These are phyloP conservation scores for Ephydatia muelleri DNA, from an alignment of 37 sponge, comb jelly and placozoan genomes.

Conservation along the genomic window DNA sequence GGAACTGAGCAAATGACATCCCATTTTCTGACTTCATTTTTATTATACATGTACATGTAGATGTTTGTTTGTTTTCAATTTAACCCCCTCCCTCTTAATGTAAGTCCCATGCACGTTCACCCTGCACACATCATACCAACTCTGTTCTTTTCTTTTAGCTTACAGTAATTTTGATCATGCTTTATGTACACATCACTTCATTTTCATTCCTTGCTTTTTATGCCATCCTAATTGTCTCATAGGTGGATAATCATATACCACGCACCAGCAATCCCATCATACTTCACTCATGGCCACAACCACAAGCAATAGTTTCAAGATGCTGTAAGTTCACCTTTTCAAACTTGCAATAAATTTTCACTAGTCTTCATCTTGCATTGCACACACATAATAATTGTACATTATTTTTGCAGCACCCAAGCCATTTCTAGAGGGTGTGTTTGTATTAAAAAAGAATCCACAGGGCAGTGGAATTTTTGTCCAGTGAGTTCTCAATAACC, in stretches of 20 bases:
- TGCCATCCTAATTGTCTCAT: too few species aligned
- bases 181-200: neutral
- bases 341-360: neutral
- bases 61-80: too few species aligned
- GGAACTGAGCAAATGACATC: too few species aligned
- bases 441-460: slow-evolving; percentile 29
- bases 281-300: slow-evolving; percentile 66
- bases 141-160: too few species aligned
- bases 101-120: too few species aligned
- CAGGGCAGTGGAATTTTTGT: slow-evolving; percentile 16
- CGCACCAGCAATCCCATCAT: slow-evolving; percentile 61
- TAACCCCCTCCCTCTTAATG: too few species aligned
- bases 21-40: too few species aligned
- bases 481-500: neutral
- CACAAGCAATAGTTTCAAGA: slow-evolving; percentile 53
- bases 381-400: neutral
- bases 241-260: slow-evolving; percentile 87
- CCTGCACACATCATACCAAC: too few species aligned
- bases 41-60: too few species aligned
- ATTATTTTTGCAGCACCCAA: slow-evolving; percentile 47
- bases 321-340: slow-evolving; percentile 24
- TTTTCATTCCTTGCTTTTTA: too few species aligned
- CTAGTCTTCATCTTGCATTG: neutral
- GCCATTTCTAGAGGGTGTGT: slow-evolving; percentile 65
- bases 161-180: neutral